These are phyloP conservation scores for Styela plicata DNA, from an alignment of 23 tunicate species.

Conservation along the genomic window DNA sequence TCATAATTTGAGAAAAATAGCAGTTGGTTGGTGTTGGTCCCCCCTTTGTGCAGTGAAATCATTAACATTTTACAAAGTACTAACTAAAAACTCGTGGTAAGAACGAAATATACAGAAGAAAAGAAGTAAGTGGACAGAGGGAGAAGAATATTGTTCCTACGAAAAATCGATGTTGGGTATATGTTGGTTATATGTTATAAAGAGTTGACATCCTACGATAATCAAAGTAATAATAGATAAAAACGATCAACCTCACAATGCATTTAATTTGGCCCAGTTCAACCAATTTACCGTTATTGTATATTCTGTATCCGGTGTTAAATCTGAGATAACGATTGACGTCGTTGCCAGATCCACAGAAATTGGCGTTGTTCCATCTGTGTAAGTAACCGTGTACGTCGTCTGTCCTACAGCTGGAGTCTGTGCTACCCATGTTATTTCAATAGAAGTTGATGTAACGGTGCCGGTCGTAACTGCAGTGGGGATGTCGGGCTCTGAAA, in stretches of 20 bases:
- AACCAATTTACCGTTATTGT: constrained; percentile 10
- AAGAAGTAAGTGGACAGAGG: too few species aligned
- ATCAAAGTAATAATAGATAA: not conserved
- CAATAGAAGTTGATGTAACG: constrained; percentile 8
- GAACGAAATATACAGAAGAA: too few species aligned
- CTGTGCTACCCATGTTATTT: constrained; percentile 30
- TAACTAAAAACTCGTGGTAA: too few species aligned
- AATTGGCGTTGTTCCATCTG: constrained; percentile 2
- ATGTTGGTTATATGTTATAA: too few species aligned
- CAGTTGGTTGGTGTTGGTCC: too few species aligned
- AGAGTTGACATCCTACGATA: too few species aligned
- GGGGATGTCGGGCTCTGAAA: constrained; percentile 13
- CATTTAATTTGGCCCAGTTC: not conserved
- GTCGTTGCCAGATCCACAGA: not conserved
- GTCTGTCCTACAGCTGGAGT: constrained; percentile 36
- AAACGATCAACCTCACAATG: not conserved
- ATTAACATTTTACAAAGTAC: too few species aligned
- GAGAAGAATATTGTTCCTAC: too few species aligned
- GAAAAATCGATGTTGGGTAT: too few species aligned
- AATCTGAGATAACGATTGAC: not conserved
- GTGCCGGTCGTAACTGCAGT: not conserved
- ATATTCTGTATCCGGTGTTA: constrained; percentile 19
- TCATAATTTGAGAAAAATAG: too few species aligned
- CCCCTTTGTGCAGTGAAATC: too few species aligned
- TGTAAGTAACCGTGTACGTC: constrained; percentile 28